phyloP scores from a whole-genome alignment of 1,140 invertebrate species.

The Drosophila hydei region DNA sequence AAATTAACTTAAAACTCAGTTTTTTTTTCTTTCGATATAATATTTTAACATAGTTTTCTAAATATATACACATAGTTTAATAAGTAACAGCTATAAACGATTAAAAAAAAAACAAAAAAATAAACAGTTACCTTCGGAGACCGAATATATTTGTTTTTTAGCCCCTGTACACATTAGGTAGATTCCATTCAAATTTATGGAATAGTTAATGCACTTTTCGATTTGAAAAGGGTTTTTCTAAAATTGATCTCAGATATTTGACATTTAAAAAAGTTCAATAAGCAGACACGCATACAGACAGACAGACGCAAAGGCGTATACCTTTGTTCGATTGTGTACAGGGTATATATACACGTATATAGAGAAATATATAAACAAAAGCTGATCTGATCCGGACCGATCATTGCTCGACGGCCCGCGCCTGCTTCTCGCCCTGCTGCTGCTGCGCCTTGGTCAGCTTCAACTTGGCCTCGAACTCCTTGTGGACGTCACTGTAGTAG shows the following conservation, averaged over 20 bases:
- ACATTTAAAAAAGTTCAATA: too few relatives aligned
- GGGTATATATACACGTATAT: constrained; percentile 5
- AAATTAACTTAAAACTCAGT: neutral
- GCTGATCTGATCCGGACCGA: neutral
- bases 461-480: constrained; percentile 70
- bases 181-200: neutral
- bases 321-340: too few relatives aligned
- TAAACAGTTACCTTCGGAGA: neutral
- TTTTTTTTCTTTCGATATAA: neutral
- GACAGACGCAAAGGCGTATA: too few relatives aligned
- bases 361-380: constrained; percentile 37
- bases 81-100: neutral
- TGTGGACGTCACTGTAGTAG: constrained; percentile 65
- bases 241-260: too few relatives aligned
- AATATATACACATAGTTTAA: constrained; percentile 4
- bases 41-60: constrained; percentile 3
- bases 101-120: constrained; percentile 3
- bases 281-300: too few relatives aligned
- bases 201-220: too few relatives aligned
- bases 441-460: constrained; percentile 48
- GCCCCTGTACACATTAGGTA: neutral
- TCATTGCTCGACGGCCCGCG: constrained; percentile 51
- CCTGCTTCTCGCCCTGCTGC: constrained; percentile 61
- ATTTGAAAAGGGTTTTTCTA: neutral
- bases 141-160: neutral